Conservation (phyloP, 2,888 invertebrate genomes). For the Gonocerus acuteangulatus region DNA sequence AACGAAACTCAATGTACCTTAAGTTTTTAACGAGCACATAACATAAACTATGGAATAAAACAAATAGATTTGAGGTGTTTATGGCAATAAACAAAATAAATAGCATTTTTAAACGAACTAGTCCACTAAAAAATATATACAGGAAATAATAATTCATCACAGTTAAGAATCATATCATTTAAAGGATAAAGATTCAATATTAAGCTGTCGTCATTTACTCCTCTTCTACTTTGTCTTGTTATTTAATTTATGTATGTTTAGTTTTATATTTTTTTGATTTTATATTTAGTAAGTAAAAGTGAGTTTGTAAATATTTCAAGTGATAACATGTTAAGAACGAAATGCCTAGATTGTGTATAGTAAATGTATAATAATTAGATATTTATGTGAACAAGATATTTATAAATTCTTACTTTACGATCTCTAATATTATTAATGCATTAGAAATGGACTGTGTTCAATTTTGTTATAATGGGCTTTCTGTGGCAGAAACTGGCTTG, state of each 20-base stretch:
- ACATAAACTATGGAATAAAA: too few relatives aligned
- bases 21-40: too few relatives aligned
- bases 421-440: conserved; percentile 19
- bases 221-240: neutral
- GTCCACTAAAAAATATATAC: too few relatives aligned
- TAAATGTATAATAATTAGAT: conserved; percentile 9
- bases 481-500: conserved; percentile 8
- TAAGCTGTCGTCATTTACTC: too few relatives aligned
- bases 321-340: conserved; percentile 6
- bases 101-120: too few relatives aligned
- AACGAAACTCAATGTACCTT: neutral
- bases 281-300: conserved; percentile 13
- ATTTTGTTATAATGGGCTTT: conserved; percentile 15
- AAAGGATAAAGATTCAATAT: too few relatives aligned
- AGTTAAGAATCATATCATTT: too few relatives aligned
- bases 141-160: too few relatives aligned
- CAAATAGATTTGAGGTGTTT: too few relatives aligned
- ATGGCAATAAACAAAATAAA: too few relatives aligned
- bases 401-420: conserved; percentile 13
- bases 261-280: conserved; percentile 4
- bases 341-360: conserved; percentile 8
- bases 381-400: neutral
- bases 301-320: conserved; percentile 18
- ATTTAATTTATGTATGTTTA: neutral
- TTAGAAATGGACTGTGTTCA: conserved; percentile 17